Evolutionary conservation across 37 sponge, comb jelly and placozoan species (phyloP).

Genomic region (Petrosia ficiformis): DNA sequence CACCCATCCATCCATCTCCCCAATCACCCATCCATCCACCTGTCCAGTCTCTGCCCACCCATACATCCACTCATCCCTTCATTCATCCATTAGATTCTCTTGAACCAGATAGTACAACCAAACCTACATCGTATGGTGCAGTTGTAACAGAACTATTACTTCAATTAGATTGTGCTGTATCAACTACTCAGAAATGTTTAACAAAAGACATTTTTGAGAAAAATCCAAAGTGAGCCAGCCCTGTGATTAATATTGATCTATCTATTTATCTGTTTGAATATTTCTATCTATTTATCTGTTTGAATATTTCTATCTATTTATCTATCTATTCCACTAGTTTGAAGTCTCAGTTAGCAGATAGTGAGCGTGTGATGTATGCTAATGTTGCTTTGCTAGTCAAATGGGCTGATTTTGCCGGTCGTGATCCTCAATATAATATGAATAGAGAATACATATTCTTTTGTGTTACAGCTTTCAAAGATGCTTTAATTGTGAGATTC

Average conservation of each 20-base stretch:
- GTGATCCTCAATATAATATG: neutral
- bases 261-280: neutral
- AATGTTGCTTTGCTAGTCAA: slow-evolving; percentile 50
- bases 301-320: neutral
- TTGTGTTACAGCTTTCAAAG: neutral
- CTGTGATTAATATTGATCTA: neutral
- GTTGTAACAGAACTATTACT: slow-evolving; percentile 33
- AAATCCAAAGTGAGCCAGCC: slow-evolving; percentile 26
- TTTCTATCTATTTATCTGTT: neutral
- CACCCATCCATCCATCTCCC: neutral
- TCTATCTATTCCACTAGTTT: slow-evolving; percentile 17
- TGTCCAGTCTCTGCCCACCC: neutral
- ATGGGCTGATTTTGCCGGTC: slow-evolving; percentile 57
- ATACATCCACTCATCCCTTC: too few relatives aligned
- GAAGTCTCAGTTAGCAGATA: slow-evolving; percentile 19
- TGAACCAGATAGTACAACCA: too few relatives aligned
- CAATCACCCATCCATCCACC: neutral
- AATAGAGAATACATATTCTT: neutral
- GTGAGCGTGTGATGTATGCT: slow-evolving; percentile 31
- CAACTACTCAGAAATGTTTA: slow-evolving; percentile 50
- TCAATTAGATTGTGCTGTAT: slow-evolving; percentile 38
- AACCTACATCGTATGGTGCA: neutral
- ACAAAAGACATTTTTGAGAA: slow-evolving; percentile 49
- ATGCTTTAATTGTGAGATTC: neutral
- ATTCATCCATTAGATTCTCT: neutral